A percentile compares a stretch with the other conserved stretches of the same genome.
Conservation (phyloP, 2,797 vertebrate species). For the Microctenopoma lineatum region DNA sequence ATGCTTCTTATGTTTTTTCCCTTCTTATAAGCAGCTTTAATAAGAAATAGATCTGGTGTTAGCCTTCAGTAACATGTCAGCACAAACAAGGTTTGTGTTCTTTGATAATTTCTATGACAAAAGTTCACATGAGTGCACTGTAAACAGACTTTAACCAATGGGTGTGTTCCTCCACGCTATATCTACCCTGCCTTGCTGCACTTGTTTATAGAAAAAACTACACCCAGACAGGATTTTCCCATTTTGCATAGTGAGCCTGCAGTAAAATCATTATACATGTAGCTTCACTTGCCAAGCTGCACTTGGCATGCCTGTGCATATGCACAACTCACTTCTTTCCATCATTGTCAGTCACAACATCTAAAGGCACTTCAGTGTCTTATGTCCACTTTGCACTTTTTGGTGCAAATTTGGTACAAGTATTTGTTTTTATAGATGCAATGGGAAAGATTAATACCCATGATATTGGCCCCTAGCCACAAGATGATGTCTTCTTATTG, state of each 20-base stretch:
- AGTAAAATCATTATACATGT: slow-evolving; percentile 41
- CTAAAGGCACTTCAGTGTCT: not conserved
- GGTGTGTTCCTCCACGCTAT: slow-evolving; percentile 48
- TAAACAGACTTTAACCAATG: slow-evolving; percentile 41
- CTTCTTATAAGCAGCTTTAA: not conserved
- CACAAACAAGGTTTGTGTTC: not conserved
- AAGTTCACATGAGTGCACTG: slow-evolving; percentile 16
- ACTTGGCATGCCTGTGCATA: not conserved
- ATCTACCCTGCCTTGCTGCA: slow-evolving; percentile 52
- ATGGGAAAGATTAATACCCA: not conserved
- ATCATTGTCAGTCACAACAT: too few relatives aligned
- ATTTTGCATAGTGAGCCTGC: slow-evolving; percentile 53
- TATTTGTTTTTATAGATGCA: not conserved
- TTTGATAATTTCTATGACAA: not conserved
- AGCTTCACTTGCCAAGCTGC: slow-evolving; percentile 7
- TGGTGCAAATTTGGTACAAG: not conserved
- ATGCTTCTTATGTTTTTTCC: not conserved
- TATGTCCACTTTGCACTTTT: not conserved
- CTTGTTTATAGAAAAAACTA: slow-evolving; percentile 50
- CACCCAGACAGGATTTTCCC: slow-evolving; percentile 27
- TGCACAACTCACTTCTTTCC: too few relatives aligned
- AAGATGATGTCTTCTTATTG: too few relatives aligned
- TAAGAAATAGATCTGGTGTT: not conserved
- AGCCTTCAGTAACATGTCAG: slow-evolving; percentile 4
- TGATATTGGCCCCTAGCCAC: too few relatives aligned